Percentiles rank a stretch among this genome's conserved stretches.
These are phyloP conservation scores for Tragelaphus buxtoni DNA, from an alignment of 2,113 vertebrate species.

Conservation along the genomic window DNA sequence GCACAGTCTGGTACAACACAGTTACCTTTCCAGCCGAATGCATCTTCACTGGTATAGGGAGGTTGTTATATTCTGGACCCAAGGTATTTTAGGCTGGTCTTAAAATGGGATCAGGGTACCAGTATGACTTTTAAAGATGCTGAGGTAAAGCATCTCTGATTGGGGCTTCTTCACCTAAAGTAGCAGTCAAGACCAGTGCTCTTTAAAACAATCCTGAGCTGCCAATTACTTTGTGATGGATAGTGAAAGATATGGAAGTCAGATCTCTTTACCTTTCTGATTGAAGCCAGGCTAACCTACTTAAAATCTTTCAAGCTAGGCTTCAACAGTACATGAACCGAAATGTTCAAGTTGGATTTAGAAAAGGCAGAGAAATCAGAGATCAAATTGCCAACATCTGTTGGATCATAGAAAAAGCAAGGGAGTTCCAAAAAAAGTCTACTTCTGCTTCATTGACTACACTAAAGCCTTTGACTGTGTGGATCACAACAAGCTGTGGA, in stretches of 20 bases:
- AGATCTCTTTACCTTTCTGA: background rate
- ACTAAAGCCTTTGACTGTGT: background rate
- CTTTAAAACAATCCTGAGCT: background rate
- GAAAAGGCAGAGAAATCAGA: background rate
- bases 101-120: background rate
- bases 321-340: background rate
- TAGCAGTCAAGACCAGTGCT: background rate
- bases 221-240: background rate
- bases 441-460: background rate
- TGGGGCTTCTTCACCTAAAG: background rate
- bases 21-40: background rate
- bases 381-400: background rate
- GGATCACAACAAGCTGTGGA: background rate
- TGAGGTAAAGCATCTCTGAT: background rate
- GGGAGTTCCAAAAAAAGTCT: background rate
- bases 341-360: background rate
- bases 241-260: background rate
- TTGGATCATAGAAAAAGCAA: background rate
- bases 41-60: background rate
- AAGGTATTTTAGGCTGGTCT: background rate
- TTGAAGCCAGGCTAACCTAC: background rate
- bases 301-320: background rate
- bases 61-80: background rate
- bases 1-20: rapidly evolving
- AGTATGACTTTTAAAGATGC: background rate